phyloP scores from a whole-genome alignment of 1,140 invertebrate genomes.

The Zaprionus gabonicus region DNA sequence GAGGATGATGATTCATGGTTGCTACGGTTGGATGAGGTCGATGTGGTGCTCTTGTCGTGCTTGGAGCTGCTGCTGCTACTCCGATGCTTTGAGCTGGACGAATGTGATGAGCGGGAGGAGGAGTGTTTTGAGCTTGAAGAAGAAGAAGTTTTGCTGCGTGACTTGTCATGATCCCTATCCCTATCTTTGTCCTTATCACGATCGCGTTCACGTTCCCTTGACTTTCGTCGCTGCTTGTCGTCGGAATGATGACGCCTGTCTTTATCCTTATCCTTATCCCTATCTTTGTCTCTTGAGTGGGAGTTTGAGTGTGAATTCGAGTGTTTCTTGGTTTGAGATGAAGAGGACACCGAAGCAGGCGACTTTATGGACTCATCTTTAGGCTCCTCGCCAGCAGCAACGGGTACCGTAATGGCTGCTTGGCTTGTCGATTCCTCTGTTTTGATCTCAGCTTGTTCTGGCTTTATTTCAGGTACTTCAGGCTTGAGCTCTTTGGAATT shows the following conservation, averaged over 20 bases:
- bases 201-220: conserved; percentile 50
- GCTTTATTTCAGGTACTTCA: conserved; percentile 14
- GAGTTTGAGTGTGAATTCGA: conserved; percentile 18
- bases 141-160: conserved; percentile 61
- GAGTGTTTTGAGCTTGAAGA: conserved; percentile 72
- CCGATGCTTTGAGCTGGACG: conserved; percentile 68
- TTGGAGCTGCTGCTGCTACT: conserved; percentile 58
- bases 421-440: neutral
- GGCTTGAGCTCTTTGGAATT: conserved; percentile 22
- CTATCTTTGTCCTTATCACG: conserved; percentile 42
- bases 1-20: conserved; percentile 53
- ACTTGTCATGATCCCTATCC: conserved; percentile 52
- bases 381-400: neutral
- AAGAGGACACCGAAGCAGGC: conserved; percentile 53
- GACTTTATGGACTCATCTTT: conserved; percentile 46
- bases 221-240: conserved; percentile 53
- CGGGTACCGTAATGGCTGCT: neutral
- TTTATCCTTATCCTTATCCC: conserved; percentile 54
- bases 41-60: conserved; percentile 51
- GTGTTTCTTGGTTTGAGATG: conserved; percentile 63
- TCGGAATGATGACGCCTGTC: conserved; percentile 54
- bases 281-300: conserved; percentile 54
- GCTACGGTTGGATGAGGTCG: conserved; percentile 58
- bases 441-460: conserved; percentile 1
- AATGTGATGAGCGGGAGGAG: conserved; percentile 57